Evolutionary conservation across 2,888 invertebrate genomes (phyloP).

Genomic region (Sinohyriopsis cumingii): DNA sequence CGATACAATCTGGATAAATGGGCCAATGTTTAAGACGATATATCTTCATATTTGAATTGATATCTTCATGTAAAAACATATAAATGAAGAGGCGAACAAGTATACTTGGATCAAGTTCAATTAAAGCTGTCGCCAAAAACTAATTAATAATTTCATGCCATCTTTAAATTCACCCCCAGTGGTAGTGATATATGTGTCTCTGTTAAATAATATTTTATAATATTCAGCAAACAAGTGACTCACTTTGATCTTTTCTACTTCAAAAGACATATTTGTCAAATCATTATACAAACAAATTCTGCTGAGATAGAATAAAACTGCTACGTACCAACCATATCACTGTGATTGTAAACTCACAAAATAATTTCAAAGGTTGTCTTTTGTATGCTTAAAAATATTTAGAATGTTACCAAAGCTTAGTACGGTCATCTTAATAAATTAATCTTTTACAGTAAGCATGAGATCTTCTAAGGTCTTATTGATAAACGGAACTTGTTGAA

Average conservation of each 20-base stretch:
- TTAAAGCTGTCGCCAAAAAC: not conserved
- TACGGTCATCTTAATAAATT: no score
- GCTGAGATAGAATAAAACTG: no score
- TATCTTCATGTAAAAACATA: not conserved
- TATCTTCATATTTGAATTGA: not conserved
- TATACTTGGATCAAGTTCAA: slow-evolving; percentile 1
- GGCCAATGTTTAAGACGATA: not conserved
- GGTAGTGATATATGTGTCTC: not conserved
- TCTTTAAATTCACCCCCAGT: not conserved
- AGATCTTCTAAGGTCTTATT: no score
- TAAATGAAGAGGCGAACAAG: not conserved
- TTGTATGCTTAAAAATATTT: no score
- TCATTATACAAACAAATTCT: no score
- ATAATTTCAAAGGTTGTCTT: no score
- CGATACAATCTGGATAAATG: not conserved
- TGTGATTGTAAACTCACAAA: no score
- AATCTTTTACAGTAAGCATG: no score
- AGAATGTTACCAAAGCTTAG: no score
- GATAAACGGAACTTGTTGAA: no score
- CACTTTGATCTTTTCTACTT: not conserved
- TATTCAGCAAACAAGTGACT: not conserved
- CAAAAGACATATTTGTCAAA: no score
- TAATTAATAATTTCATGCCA: not conserved
- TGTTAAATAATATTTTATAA: slow-evolving; percentile 1
- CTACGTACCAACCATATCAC: no score